Evolutionary conservation across 2,797 vertebrate species (phyloP), one percentile per base, ranked within the genome.

Genomic region (Pseudocheirus occidentalis): DNA sequence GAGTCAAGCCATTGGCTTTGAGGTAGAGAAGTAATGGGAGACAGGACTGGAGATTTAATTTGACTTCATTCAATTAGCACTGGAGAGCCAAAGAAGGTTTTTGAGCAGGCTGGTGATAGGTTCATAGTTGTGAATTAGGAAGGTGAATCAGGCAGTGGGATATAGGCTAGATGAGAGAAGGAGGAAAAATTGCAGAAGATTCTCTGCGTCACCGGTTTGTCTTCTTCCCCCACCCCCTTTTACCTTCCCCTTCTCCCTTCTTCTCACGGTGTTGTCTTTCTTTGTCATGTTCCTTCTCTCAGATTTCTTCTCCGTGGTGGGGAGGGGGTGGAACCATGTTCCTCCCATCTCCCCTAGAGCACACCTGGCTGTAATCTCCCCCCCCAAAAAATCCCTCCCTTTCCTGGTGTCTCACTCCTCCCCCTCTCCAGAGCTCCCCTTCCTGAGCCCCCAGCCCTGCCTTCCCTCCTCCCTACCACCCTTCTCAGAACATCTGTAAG

Each of bases 401-500:
- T 57, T 91, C 95, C 92, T 91, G 93, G 53, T 57, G 55, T 93
- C 95, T 94, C 92, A n/a, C 95, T 94, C 57, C 1, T 94, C 16
- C 91, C 24, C 14, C 4, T 54, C 55, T 59, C 59, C 94, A 91
- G 56, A 21, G 31, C 53, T 96, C 91, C 87, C 95, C 95, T 55
- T 81, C 93, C 91, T 94, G 93, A 92, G 40, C 73, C 73, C 73
- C 73, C 73, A 87, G 73, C 73, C 73, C 73, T 46, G 73, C 40
- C 73, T 87, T 46, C 55, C 56, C 50, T 55, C 13, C 50, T 52
- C 57, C 92, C 4, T 50, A 52, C 55, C 55, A 27, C 40, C 0
- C 50, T 92, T 81, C 95, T 53, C 92, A 95, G 29, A 94, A 96
- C 96, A 97, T 94, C 94, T 97, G 94, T 97, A 96, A 97, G 87